phyloP scores from a whole-genome alignment of 2,113 vertebrate species.

The Microcebus jonahi region DNA sequence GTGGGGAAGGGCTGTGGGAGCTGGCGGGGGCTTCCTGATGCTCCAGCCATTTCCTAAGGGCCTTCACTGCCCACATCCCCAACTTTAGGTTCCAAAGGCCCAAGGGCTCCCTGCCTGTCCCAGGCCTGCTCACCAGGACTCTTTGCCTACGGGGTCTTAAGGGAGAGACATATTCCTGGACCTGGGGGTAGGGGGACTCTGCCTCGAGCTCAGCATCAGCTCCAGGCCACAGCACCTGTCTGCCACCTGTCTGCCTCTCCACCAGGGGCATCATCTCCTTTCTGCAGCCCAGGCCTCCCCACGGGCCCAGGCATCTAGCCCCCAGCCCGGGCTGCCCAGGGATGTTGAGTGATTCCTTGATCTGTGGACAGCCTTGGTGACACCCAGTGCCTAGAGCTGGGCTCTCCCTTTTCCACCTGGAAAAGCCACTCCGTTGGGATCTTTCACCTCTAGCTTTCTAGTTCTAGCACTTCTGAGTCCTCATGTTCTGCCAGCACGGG shows the following conservation, averaged over 20 bases:
- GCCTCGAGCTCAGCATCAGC: not conserved
- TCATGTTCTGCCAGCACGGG: not conserved
- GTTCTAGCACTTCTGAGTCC: not conserved
- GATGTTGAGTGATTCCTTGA: not conserved
- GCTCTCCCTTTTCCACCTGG: not conserved
- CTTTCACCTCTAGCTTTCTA: not conserved
- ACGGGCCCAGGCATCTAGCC: not conserved
- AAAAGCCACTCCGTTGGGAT: not conserved
- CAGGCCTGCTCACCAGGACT: not conserved
- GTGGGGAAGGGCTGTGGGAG: not conserved
- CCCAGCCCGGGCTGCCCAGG: not conserved
- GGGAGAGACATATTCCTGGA: not conserved
- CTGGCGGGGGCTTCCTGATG: not conserved
- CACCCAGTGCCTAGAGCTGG: not conserved
- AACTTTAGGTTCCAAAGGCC: not conserved
- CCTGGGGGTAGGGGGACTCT: not conserved
- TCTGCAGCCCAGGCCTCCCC: not conserved
- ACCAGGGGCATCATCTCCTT: not conserved
- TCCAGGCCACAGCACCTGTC: constrained; percentile 47
- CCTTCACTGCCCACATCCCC: not conserved
- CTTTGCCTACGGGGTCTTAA: not conserved
- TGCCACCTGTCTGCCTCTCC: constrained; percentile 62
- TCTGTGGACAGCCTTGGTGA: not conserved
- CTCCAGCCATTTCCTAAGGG: not conserved
- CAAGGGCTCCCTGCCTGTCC: not conserved